Conservation (phyloP, 2,797 vertebrate genomes). For the Dallia pectoralis region DNA sequence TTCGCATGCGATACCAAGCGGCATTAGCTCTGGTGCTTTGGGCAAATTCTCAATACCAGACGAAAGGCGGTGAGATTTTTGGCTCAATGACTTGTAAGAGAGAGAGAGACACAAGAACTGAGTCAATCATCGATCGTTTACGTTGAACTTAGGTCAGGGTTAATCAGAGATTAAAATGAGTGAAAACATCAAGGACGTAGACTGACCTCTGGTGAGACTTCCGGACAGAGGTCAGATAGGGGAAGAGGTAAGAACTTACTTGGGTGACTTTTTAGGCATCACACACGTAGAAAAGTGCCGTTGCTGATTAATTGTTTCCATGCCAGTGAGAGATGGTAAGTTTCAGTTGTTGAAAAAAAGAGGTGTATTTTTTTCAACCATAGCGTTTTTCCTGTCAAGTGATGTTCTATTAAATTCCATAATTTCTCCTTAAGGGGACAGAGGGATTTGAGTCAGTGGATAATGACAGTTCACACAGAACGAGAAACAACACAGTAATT, state of each 20-base stretch:
- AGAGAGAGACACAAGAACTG: not conserved
- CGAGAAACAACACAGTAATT: not conserved
- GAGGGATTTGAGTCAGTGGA: not conserved
- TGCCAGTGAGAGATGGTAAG: too few relatives aligned
- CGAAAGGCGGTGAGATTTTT: not conserved
- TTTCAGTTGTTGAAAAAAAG: not conserved
- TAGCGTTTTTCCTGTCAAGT: not conserved
- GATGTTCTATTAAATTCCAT: not conserved
- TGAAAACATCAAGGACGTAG: constrained; percentile 38
- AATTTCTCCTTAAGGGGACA: not conserved
- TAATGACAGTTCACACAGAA: not conserved
- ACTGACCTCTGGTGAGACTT: constrained; percentile 15
- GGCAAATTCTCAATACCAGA: not conserved
- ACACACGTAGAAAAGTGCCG: too few relatives aligned
- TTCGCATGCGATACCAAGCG: too few relatives aligned
- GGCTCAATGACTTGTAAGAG: too few relatives aligned
- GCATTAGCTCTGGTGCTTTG: too few relatives aligned
- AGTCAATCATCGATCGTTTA: too few relatives aligned
- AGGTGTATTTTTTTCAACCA: not conserved
- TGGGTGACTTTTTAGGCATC: too few relatives aligned
- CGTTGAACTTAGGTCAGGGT: too few relatives aligned
- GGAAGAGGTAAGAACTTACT: too few relatives aligned
- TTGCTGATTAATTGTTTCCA: too few relatives aligned
- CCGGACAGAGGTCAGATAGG: not conserved
- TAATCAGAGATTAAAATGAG: constrained; percentile 16